These are phyloP conservation scores for Naso thynnoides DNA, from an alignment of 2,797 vertebrate species.

Conservation along the genomic window DNA sequence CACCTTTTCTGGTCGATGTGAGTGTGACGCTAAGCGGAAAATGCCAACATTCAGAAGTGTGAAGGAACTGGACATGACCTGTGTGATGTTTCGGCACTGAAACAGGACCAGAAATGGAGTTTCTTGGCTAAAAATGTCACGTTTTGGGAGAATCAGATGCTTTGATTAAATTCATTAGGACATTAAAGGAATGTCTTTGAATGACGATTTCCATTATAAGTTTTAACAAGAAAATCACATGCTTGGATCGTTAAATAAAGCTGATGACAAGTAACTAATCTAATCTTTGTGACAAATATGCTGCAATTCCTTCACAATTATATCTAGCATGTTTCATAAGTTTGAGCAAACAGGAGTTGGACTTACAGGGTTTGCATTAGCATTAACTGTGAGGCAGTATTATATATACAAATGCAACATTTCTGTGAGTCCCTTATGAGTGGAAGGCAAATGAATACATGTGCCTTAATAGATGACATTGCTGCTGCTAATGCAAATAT, in stretches of 20 bases:
- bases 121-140: no score
- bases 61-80: constrained; percentile 3
- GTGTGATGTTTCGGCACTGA: constrained; percentile 3
- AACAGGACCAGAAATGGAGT: neutral
- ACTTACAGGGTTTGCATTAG: neutral
- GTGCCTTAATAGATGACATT: no score
- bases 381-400: neutral
- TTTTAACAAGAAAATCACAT: neutral
- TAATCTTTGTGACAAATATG: neutral
- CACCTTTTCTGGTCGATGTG: neutral
- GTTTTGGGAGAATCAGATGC: no score
- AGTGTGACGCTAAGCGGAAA: neutral
- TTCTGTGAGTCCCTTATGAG: neutral
- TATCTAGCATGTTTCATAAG: neutral
- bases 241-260: neutral
- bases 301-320: neutral
- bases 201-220: neutral
- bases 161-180: neutral
- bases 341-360: neutral
- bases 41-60: neutral
- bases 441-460: no score
- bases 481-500: no score
- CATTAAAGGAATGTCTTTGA: constrained; percentile 1
- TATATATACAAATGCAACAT: neutral
- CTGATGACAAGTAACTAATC: neutral